Conservation (phyloP, 2,888 invertebrate species). For the Macaria notata region DNA sequence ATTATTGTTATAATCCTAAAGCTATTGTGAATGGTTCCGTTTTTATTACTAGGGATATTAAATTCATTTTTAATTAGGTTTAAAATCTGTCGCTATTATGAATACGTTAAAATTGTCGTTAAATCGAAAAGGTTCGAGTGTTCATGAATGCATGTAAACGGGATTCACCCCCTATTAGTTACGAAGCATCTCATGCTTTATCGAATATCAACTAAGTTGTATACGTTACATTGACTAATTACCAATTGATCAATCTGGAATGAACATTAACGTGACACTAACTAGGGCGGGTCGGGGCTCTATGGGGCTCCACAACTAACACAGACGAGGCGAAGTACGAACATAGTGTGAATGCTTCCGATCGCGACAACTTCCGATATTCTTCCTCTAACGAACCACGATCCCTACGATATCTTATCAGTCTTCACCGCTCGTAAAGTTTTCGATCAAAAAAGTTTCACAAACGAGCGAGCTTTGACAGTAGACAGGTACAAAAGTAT, state of each 20-base stretch:
- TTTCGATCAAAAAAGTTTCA: conserved; percentile 68
- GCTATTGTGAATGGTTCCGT: conserved; percentile 77
- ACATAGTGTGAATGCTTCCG: conserved; percentile 58
- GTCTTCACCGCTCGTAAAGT: conserved; percentile 79
- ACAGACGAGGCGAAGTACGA: conserved; percentile 70
- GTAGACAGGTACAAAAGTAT: conserved; percentile 61
- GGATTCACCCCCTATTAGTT: conserved; percentile 63
- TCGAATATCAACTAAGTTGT: conserved; percentile 70
- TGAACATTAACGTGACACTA: conserved; percentile 74
- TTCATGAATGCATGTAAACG: conserved; percentile 50
- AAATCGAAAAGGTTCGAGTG: conserved; percentile 47
- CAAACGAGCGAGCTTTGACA: conserved; percentile 70
- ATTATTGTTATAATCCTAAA: conserved; percentile 79
- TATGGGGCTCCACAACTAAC: conserved; percentile 73
- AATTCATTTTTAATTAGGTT: conserved; percentile 51
- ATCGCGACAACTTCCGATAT: conserved; percentile 59
- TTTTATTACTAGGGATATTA: conserved; percentile 60
- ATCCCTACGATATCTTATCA: conserved; percentile 75
- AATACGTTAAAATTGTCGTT: conserved; percentile 42
- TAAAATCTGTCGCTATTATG: conserved; percentile 53
- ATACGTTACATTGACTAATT: conserved; percentile 73
- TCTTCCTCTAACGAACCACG: conserved; percentile 68
- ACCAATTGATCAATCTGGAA: conserved; percentile 69
- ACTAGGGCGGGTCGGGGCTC: conserved; percentile 66
- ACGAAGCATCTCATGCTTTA: conserved; percentile 75